These are phyloP conservation scores for Palythoa grandis DNA, from an alignment of 92 coral and sea anemone genomes.

Conservation along the genomic window DNA sequence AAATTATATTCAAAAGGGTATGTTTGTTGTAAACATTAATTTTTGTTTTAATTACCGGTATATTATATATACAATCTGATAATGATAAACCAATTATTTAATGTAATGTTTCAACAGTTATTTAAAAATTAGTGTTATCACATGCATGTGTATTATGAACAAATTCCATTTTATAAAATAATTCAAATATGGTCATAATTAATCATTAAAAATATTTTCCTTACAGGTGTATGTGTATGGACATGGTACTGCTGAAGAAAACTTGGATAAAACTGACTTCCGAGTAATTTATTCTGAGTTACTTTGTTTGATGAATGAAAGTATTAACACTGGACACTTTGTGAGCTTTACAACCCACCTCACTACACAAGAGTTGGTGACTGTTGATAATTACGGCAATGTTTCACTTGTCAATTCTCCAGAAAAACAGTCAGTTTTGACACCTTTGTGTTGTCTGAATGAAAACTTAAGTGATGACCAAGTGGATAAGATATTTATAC, in stretches of 20 bases:
- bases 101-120: no score
- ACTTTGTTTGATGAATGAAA: conserved; percentile 65
- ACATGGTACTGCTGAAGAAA: conserved; percentile 53
- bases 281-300: conserved; percentile 78
- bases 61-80: no score
- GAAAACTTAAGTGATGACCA: conserved; percentile 13
- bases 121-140: no score
- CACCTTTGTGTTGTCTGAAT: conserved; percentile 55
- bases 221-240: conserved; percentile 80
- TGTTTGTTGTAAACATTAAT: no score
- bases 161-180: not conserved
- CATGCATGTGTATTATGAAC: no score
- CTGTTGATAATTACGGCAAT: conserved; percentile 49
- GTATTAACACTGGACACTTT: conserved; percentile 29
- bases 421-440: conserved; percentile 58
- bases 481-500: conserved; percentile 55
- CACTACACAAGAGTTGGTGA: conserved; percentile 74
- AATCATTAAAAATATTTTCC: not conserved
- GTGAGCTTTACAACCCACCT: conserved; percentile 70
- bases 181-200: not conserved
- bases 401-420: conserved; percentile 63
- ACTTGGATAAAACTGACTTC: conserved; percentile 77
- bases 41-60: no score
- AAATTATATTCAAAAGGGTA: no score
- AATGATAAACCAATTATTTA: no score